These are phyloP conservation scores for Xiphorhynchus elegans DNA, from an alignment of 2,113 vertebrate species.

Conservation along the genomic window DNA sequence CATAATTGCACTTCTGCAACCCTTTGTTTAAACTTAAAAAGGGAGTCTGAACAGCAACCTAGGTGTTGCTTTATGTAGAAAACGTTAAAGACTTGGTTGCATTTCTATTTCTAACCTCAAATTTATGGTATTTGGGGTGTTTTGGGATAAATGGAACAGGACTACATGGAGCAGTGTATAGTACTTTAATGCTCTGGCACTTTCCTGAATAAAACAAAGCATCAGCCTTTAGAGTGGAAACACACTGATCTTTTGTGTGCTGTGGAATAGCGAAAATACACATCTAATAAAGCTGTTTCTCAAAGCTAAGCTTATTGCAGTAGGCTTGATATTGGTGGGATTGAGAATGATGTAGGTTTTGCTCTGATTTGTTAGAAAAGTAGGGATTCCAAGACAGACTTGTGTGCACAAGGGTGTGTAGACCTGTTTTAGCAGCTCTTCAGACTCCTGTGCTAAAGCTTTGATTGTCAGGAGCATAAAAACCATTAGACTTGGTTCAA, in stretches of 20 bases:
- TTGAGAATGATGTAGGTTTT: neutral
- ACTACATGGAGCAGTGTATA: neutral
- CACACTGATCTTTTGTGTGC: neutral
- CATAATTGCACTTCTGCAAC: neutral
- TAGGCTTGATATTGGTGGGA: neutral
- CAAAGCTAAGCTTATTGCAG: neutral
- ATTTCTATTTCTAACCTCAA: neutral
- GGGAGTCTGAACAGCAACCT: neutral
- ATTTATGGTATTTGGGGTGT: neutral
- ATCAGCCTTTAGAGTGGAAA: neutral
- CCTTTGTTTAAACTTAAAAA: neutral
- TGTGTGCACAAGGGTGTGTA: neutral
- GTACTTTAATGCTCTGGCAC: neutral
- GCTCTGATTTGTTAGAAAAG: neutral
- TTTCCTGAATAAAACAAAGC: conserved; percentile 6
- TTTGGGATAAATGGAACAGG: neutral
- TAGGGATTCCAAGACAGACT: neutral
- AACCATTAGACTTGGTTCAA: neutral
- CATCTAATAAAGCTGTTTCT: neutral
- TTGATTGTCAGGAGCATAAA: neutral
- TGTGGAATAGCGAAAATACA: neutral
- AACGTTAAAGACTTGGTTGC: neutral
- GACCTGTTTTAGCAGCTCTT: neutral
- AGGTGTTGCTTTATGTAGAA: neutral
- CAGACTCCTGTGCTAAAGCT: neutral